Evolutionary conservation across 2,888 invertebrate genomes (phyloP), one percentile per base, ranked within the genome.

Genomic region (Leistus spinibarbis): DNA sequence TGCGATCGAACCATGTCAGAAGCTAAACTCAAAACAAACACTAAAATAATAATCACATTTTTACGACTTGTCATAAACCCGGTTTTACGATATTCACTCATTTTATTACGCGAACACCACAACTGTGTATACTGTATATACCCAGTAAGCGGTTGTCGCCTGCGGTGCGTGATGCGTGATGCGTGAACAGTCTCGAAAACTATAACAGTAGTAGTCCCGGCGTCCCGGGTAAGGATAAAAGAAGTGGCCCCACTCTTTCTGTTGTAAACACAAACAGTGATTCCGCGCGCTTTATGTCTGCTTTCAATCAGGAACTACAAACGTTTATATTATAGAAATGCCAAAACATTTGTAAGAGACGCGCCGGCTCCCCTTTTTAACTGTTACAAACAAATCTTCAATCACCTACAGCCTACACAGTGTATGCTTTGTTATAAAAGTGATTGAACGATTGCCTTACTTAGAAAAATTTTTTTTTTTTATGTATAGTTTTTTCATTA

Each of bases 301-400:
- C 69, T 64, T 75, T 75, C 54, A 69, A 75, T 75, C 75, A 75
- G 75, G 54, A 56, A 64, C 56, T 75, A 75, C 64, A 75, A 75
- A 75, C 75, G 69, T 75, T 75, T 75, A 75, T 69, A 75, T 75
- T 75, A 75, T 17, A 69, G 64, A 75, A 69, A 75, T 54, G 75
- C 73, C 73, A 73, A 73, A 73, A 73, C 73, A 73, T 73, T 73
- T 73, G 40, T 62, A 73, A 20, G 67, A 60, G 23, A 23, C 24
- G 23, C 20, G 24, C 3, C 64, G 67, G 24, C 71, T n/a, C n/a
- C 54, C 60, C 10, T 19, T 20, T 56, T 22, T 10, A 13, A 60
- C 60, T 3, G 16, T 56, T 19, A 13, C 16, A 56, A 56, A 60
- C 60, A 60, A 60, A 60, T 60, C 60, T 54, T 54, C 2, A 54